Conservation (phyloP, 2,888 invertebrate species). For the Pachymerium ferrugineum region DNA sequence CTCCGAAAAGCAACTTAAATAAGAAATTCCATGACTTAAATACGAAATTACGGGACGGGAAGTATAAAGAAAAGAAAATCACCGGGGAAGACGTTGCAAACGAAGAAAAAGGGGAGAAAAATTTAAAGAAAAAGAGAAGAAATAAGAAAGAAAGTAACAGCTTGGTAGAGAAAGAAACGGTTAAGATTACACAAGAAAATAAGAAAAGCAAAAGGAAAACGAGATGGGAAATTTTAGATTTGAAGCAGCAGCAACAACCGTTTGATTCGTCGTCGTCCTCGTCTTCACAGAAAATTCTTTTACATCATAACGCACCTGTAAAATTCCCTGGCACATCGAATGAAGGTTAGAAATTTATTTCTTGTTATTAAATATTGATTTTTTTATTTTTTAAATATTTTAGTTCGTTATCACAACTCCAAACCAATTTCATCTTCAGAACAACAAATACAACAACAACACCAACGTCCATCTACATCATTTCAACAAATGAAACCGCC, state of each 20-base stretch:
- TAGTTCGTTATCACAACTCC: background rate
- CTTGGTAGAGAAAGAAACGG: background rate
- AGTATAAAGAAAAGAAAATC: background rate
- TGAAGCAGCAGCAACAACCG: background rate
- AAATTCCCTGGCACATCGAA: too few relatives aligned
- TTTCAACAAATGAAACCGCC: constrained; percentile 10
- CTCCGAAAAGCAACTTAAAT: too few relatives aligned
- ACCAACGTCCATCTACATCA: background rate
- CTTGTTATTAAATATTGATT: background rate
- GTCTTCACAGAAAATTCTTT: background rate
- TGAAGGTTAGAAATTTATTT: too few relatives aligned
- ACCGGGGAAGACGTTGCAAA: background rate
- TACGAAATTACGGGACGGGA: background rate
- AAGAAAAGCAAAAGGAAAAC: constrained; percentile 11
- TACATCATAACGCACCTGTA: background rate
- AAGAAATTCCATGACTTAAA: too few relatives aligned
- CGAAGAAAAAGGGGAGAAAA: background rate
- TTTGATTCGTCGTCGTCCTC: background rate
- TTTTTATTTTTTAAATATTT: background rate
- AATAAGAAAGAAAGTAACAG: background rate
- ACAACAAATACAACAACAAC: too few relatives aligned
- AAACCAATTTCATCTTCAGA: constrained; percentile 7
- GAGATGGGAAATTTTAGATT: constrained; percentile 2
- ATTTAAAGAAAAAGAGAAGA: background rate
- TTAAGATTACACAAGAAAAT: background rate